Evolutionary conservation across 1,140 invertebrate species (phyloP), one percentile per base, ranked within the genome.

Genomic region (Pararge aegeria): DNA sequence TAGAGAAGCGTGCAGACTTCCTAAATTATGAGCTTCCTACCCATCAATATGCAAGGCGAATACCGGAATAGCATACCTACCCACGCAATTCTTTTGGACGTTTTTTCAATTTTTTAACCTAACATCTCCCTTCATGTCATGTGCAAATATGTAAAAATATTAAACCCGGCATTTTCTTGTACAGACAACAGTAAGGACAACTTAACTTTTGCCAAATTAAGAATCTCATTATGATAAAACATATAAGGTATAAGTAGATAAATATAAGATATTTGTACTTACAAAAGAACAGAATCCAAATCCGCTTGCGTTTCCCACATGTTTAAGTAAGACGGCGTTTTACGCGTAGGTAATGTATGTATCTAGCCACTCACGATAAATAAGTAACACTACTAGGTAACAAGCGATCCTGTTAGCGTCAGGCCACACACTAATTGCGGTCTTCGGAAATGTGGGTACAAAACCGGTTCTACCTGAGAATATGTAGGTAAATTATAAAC

Each of bases 271-370:
- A 34, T 34, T n/a, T 27, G 9, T 38, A 61, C 58, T 61, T 53
- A 66, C 68, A 20, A 18, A 20, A 67, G 27, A 7, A 73, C 51
- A 12, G 46, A 12, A 6, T 69, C 57, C 1, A 62, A n/a, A 19
- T 61, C 49, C 19, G 48, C 61, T 50, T 60, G 37, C 7, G 59
- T 54, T 21, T 60, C 58, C 70, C 63, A 69, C 70, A 72, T 66
- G 21, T 21, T 71, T 30, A 38, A 13, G 3, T 5, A 10, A 7
- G 38, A 13, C 38, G 38, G 38, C n/a, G n/a, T n/a, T n/a, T n/a
- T 42, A 42, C 30, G 29, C n/a, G n/a, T n/a, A n/a, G n/a, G n/a
- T n/a, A 30, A 30, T 34, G 30, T 34, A 6, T 30, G 13, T 37
- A 5, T 15, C 10, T 13, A 5, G 34, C 13, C 34, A 38, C 10